Percentiles rank a stretch among this genome's conserved stretches.
phyloP scores from a whole-genome alignment of 2,888 invertebrate species.

The Macroteleia sp. region DNA sequence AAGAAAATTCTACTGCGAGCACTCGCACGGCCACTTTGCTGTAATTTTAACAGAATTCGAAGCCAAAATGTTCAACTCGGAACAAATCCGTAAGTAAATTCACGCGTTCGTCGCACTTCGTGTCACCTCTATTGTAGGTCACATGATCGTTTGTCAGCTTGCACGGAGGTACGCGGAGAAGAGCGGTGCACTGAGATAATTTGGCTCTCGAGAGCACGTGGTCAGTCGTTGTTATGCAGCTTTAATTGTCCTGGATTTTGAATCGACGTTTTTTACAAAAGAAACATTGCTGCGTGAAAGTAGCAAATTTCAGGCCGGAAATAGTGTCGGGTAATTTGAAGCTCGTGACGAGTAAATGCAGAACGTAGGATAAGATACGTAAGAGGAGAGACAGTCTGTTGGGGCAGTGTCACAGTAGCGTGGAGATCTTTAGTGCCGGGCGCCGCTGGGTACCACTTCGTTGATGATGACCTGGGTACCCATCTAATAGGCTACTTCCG shows the following conservation, averaged over 20 bases:
- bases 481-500: conserved; percentile 61
- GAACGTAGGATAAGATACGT: too few species aligned
- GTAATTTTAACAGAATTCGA: background rate
- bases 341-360: background rate
- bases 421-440: conserved; percentile 46
- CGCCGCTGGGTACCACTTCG: conserved; percentile 44
- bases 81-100: background rate
- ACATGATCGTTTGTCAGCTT: conserved; percentile 24
- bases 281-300: too few species aligned
- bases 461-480: conserved; percentile 44
- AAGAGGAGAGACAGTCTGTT: too few species aligned
- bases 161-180: background rate
- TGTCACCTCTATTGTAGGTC: conserved; percentile 26
- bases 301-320: background rate
- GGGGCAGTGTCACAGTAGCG: too few species aligned
- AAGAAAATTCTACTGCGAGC: background rate
- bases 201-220: conserved; percentile 1
- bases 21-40: background rate
- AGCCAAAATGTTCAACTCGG: too few species aligned
- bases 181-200: background rate
- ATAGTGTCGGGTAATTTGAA: background rate
- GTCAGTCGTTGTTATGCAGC: background rate
- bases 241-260: too few species aligned
- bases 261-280: too few species aligned
- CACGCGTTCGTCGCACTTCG: conserved; percentile 23